phyloP scores from a whole-genome alignment of 2,113 vertebrate species.

The Aptenodytes patagonicus region DNA sequence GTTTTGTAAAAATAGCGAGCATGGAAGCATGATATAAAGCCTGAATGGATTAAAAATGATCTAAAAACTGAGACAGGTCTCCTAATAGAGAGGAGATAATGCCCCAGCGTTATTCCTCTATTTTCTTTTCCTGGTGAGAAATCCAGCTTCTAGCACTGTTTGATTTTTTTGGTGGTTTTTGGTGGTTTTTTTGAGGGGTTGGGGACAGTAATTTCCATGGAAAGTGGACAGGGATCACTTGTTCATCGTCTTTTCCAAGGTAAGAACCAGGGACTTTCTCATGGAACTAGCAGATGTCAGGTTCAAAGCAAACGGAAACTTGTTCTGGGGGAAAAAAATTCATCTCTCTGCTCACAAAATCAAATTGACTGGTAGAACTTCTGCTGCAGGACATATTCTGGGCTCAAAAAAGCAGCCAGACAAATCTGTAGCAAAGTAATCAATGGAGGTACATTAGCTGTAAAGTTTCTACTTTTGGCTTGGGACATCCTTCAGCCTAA shows the following conservation, averaged over 20 bases:
- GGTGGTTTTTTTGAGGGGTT: fast-evolving
- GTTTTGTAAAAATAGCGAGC: background rate
- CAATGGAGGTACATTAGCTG: background rate
- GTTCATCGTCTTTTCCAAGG: background rate
- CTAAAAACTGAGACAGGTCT: background rate
- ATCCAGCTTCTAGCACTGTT: background rate
- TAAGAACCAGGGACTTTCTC: background rate
- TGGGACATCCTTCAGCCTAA: background rate
- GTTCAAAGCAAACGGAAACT: background rate
- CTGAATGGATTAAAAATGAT: background rate
- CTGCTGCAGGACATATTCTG: background rate
- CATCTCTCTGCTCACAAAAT: background rate
- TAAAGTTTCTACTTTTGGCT: background rate
- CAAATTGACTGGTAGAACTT: background rate
- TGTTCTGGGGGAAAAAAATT: background rate
- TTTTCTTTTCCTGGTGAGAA: background rate
- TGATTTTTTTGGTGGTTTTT: background rate
- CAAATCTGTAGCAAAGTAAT: background rate
- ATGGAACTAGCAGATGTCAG: background rate
- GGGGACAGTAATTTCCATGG: background rate
- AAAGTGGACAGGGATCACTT: background rate
- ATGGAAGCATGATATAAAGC: fast-evolving
- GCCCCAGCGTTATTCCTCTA: background rate
- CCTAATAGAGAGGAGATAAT: background rate
- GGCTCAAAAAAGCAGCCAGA: background rate